Percentiles rank a stretch among this genome's conserved stretches.
Evolutionary conservation across 2,797 vertebrate species (phyloP).

Genomic region (Megalops cyprinoides): DNA sequence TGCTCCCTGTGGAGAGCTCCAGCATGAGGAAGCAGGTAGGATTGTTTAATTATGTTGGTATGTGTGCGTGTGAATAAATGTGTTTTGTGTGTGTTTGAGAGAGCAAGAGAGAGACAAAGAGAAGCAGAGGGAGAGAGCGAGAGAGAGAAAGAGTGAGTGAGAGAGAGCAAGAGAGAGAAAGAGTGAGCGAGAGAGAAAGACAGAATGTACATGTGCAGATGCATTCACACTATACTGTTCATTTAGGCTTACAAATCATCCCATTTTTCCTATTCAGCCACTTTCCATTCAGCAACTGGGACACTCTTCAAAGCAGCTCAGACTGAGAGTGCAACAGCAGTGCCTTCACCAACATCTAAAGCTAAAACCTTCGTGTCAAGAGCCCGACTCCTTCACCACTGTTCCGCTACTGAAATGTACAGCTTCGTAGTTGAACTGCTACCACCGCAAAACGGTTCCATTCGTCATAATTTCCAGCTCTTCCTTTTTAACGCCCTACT

Average conservation of each 20-base stretch:
- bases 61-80: slow-evolving; percentile 18
- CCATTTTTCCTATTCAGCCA: neutral
- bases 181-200: too few relatives aligned
- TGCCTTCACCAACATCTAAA: neutral
- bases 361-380: neutral
- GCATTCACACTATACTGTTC: neutral
- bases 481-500: neutral
- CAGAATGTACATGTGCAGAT: too few relatives aligned
- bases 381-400: neutral
- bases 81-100: slow-evolving; percentile 20
- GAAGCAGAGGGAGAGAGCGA: too few relatives aligned
- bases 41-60: slow-evolving; percentile 31
- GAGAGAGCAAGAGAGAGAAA: too few relatives aligned
- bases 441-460: too few relatives aligned
- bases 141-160: too few relatives aligned
- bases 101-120: neutral
- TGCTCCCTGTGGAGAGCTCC: neutral
- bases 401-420: too few relatives aligned
- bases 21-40: slow-evolving; percentile 9
- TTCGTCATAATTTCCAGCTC: too few relatives aligned
- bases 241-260: neutral
- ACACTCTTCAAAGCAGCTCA: neutral
- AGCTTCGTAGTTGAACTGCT: too few relatives aligned
- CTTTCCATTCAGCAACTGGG: neutral
- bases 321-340: neutral